Evolutionary conservation across 2,797 vertebrate genomes (phyloP).

Genomic region (Silurus lanzhouensis): DNA sequence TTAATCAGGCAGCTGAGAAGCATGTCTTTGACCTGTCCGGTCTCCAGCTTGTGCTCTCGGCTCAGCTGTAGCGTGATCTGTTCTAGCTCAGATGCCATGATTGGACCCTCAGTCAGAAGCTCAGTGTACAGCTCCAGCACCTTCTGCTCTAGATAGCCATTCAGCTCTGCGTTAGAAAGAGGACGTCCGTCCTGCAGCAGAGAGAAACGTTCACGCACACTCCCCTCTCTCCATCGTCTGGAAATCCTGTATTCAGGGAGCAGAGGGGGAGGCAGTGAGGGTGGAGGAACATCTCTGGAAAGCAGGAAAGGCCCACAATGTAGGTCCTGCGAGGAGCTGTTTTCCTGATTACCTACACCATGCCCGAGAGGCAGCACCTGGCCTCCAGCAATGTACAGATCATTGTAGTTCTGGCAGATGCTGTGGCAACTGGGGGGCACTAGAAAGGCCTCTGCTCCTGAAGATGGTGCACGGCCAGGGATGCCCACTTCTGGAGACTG

Average conservation of each 20-base stretch:
- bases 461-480: conserved; percentile 63
- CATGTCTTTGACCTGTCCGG: conserved; percentile 89
- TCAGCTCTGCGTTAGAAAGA: conserved; percentile 89
- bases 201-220: conserved; percentile 79
- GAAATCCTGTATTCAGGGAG: conserved; percentile 66
- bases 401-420: conserved; percentile 93
- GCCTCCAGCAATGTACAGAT: conserved; percentile 91
- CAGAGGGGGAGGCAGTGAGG: conserved; percentile 60
- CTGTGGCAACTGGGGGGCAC: conserved; percentile 92
- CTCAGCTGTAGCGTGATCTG: conserved; percentile 92
- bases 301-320: conserved; percentile 88
- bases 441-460: conserved; percentile 81
- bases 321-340: conserved; percentile 67
- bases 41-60: conserved; percentile 87
- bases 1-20: conserved; percentile 87
- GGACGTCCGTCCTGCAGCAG: conserved; percentile 84
- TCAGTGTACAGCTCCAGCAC: conserved; percentile 91
- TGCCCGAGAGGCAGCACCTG: conserved; percentile 88
- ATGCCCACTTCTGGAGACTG: conserved; percentile 67
- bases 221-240: conserved; percentile 79
- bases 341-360: conserved; percentile 72
- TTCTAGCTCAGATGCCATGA: conserved; percentile 90
- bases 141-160: conserved; percentile 92
- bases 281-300: conserved; percentile 85
- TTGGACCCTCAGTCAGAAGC: conserved; percentile 70